phyloP scores from a whole-genome alignment of 2,113 vertebrate genomes.

The Oreotrochilus melanogaster region DNA sequence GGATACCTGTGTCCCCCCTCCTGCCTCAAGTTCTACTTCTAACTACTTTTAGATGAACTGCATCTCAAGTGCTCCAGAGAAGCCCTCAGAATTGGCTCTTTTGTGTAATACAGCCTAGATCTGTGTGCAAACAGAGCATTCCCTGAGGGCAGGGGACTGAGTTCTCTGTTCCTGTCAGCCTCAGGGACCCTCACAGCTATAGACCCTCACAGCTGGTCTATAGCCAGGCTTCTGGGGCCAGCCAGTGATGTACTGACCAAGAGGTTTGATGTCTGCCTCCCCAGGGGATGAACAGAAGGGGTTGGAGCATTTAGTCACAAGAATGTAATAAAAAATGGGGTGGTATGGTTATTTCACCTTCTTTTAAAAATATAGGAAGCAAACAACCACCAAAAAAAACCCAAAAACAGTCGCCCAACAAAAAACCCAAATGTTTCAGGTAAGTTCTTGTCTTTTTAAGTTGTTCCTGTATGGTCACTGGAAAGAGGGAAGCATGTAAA shows the following conservation, averaged over 20 bases:
- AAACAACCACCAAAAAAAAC: background rate
- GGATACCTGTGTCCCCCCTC: background rate
- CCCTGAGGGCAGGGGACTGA: background rate
- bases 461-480: background rate
- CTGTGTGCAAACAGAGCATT: background rate
- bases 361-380: background rate
- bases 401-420: background rate
- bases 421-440: background rate
- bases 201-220: background rate
- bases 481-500: background rate
- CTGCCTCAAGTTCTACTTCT: background rate
- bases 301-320: background rate
- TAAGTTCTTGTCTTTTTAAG: background rate
- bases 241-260: background rate
- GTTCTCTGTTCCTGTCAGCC: rapidly evolving
- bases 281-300: background rate
- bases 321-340: background rate
- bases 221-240: background rate
- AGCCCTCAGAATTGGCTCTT: background rate
- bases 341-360: background rate
- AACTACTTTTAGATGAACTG: background rate
- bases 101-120: background rate
- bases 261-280: background rate
- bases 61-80: background rate
- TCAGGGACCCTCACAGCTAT: background rate